Base-by-base conservation (phyloP, 37 sponge, comb jelly and placozoan genomes). In the Tethya wilhelma region DNA sequence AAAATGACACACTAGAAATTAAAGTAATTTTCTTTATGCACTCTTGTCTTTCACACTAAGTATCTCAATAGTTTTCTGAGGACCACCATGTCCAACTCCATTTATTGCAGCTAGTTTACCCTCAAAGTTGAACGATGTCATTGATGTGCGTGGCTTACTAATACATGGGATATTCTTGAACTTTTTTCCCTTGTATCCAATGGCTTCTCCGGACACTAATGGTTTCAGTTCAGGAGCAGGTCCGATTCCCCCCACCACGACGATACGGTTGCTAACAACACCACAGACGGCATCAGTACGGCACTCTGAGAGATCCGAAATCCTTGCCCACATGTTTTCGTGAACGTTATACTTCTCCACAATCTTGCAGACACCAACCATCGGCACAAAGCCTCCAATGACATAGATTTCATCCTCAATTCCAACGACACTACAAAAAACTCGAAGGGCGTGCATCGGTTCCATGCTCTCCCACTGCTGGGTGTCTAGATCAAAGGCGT, bases 51-150 rank as follows among this genome's bases (percentile, higher is more conserved):
- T 75, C 38, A 80, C 81, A 11, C 75, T 74, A 12, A 92, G 56
- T 0, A 92, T 53, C 38, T 87, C 93, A 3, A 87, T 85, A 4
- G 69, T 43, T 2, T 26, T 1, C 36, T 83, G 84, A 4, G 77
- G 71, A 20, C 93, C 93, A 46, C 93, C 93, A 7, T 87, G 77
- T 1, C 89, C 93, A 39, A 80, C 75, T 20, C 93, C 93, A 55
- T 83, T 71, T 19, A 87, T 45, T 23, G 80, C 73, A 26, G 77
- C 84, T 58, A 92, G 64, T 37, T 87, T 87, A 20, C 65, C 87
- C 46, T 87, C 93, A 59, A 84, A 87, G n/a, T 12, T 22, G 22
- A 67, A 26, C 14, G 42, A 38, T 17, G 78, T 71, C 37, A 84
- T 41, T 4, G 85, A 84, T n/a, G 88, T 20, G 0, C 93, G 79